Base-by-base conservation (phyloP, 2,888 invertebrate species). In the Tenthredo notha region DNA sequence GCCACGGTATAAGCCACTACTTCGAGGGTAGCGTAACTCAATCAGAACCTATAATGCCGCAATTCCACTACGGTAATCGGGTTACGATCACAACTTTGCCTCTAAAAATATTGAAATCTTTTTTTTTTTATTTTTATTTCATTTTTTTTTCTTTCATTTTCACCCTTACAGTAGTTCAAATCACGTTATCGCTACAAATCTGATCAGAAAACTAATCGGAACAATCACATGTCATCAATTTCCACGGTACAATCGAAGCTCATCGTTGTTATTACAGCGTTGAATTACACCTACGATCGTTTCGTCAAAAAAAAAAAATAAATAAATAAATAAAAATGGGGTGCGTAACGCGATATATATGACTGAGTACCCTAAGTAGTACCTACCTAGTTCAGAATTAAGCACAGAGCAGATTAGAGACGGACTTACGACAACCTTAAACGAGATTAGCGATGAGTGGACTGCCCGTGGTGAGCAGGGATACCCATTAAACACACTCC, bases 41-140 rank as follows among this genome's bases (percentile, higher is more conserved):
- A 92, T 92, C 92, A 92, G 89, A 87, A 88, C 90, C 92, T 90
- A 92, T 92, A 92, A 92, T 92, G 92, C 92, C 90, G 92, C 92
- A 92, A 92, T 92, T 92, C 92, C 92, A 92, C 89, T 88, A 90
- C 89, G 90, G 90, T 92, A 92, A 92, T 92, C 92, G 87, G 87
- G 91, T 92, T 92, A 92, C 92, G 88, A 83, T 83, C 83, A 67
- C 83, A 67, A 50, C 43, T 37, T 83, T 83, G 83, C 83, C 37
- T 67, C 33, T 25, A 83, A 83, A 83, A 83, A 83, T 83, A 83
- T 83, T 83, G 83, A 83, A 83, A 83, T 83, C 65, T 70, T 47
- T 58, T 47, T 18, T 65, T 15, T 43, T n/a, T 29, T 40, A 37
- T n/a, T 54, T 10, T 29, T 37, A 7, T 5, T 77, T 50, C 29